A percentile compares a stretch with the other conserved stretches of the same genome.
Evolutionary conservation across 2,113 vertebrate genomes (phyloP).

Genomic region (Tricholaema leucomelas): DNA sequence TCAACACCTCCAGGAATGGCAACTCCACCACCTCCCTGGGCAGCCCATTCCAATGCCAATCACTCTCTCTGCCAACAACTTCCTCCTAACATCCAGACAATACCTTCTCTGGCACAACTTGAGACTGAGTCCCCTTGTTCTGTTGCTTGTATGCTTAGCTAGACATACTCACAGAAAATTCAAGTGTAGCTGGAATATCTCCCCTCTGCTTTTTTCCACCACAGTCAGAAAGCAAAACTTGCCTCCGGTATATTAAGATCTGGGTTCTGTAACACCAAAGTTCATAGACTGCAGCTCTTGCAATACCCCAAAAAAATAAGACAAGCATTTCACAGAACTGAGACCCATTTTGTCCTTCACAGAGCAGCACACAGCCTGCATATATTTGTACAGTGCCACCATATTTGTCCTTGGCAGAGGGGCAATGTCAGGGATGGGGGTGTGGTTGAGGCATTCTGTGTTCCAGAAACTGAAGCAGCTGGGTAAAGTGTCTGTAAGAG

Average conservation of each 20-base stretch:
- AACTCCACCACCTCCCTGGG: no score
- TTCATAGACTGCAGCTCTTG: not conserved
- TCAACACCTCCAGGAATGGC: no score
- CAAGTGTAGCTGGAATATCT: not conserved
- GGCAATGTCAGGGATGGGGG: not conserved
- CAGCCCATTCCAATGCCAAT: no score
- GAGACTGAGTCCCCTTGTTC: no score
- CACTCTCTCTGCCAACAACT: no score
- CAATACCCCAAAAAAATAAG: not conserved
- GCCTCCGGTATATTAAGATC: not conserved
- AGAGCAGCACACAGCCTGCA: not conserved
- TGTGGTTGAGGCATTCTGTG: slow-evolving; percentile 1
- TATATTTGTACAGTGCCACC: not conserved
- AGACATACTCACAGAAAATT: not conserved
- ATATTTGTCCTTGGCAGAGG: slow-evolving; percentile 22
- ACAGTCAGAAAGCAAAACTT: not conserved
- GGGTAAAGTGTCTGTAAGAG: not conserved
- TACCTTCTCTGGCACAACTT: no score
- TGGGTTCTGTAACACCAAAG: not conserved
- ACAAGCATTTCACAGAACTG: not conserved
- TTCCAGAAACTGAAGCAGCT: slow-evolving; percentile 50
- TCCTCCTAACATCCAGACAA: no score
- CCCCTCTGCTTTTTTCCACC: not conserved
- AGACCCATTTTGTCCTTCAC: not conserved
- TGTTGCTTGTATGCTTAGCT: not conserved